Evolutionary conservation across 2,797 vertebrate species (phyloP).

Genomic region (Microctenopoma steveboyesi): DNA sequence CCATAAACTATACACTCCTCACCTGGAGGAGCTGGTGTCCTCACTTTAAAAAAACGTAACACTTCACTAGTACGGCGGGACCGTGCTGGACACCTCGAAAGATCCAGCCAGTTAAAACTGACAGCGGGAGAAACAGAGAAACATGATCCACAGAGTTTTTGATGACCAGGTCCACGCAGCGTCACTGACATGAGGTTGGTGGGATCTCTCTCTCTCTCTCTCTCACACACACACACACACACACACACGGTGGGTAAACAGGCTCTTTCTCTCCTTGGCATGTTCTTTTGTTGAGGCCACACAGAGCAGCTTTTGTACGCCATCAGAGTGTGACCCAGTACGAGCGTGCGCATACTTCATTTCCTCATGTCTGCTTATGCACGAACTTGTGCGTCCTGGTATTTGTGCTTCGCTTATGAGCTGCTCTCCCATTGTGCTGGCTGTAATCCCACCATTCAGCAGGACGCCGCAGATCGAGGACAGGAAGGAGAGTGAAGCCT

Average conservation of each 20-base stretch:
- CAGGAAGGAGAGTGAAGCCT: constrained; percentile 41
- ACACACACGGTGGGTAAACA: constrained; percentile 23
- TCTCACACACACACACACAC: constrained; percentile 8
- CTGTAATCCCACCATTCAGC: constrained; percentile 23
- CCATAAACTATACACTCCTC: constrained; percentile 24
- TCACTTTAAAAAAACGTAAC: not conserved
- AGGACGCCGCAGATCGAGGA: constrained; percentile 34
- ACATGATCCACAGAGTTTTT: constrained; percentile 16
- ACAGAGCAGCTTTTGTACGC: constrained; percentile 79
- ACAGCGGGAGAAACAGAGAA: constrained; percentile 6
- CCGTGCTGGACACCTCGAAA: constrained; percentile 5
- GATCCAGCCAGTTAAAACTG: not conserved
- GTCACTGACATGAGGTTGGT: constrained; percentile 8
- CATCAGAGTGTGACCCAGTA: constrained; percentile 42
- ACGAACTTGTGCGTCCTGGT: constrained; percentile 35
- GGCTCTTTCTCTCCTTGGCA: constrained; percentile 42
- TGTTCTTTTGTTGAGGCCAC: constrained; percentile 65
- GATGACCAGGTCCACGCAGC: constrained; percentile 4
- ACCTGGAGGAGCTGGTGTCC: constrained; percentile 42
- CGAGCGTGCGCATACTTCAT: constrained; percentile 57
- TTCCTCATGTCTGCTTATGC: constrained; percentile 40
- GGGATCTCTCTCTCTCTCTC: constrained; percentile 1
- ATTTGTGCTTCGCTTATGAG: constrained; percentile 44
- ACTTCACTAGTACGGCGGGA: constrained; percentile 18
- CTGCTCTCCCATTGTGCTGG: constrained; percentile 57